A percentile compares a stretch with the other conserved stretches of the same genome.
phyloP scores from a whole-genome alignment of 2,888 invertebrate species.

The Piscicola geometra region DNA sequence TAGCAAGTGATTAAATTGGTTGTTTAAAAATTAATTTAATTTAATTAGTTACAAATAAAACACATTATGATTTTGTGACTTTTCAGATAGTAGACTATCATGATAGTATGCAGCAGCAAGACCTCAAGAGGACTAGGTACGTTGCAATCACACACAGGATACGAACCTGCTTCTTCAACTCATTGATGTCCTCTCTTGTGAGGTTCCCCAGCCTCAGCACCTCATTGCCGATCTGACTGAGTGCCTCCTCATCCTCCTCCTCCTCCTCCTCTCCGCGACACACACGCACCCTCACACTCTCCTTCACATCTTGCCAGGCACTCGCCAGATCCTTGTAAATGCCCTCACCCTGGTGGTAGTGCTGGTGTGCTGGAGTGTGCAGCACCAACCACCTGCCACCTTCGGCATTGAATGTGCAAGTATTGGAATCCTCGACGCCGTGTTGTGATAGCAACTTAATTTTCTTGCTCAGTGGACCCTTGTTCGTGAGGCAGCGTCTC shows the following conservation, averaged over 20 bases:
- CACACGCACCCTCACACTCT: neutral
- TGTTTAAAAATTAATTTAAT: no score
- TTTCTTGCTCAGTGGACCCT: conserved; percentile 1
- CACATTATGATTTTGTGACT: no score
- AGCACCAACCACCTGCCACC: neutral
- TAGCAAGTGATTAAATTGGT: no score
- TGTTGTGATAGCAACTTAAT: neutral
- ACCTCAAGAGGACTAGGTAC: no score
- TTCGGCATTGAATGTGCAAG: neutral
- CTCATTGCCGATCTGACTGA: conserved; percentile 21
- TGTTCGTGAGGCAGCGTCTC: neutral
- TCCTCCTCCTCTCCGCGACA: neutral
- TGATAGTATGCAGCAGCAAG: no score
- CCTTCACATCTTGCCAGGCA: neutral
- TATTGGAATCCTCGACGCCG: neutral
- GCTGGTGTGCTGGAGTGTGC: neutral
- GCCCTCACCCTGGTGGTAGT: neutral
- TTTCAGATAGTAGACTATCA: no score
- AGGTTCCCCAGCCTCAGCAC: conserved; percentile 20
- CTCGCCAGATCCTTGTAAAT: neutral
- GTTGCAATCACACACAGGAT: no score
- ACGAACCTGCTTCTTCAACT: conserved; percentile 23
- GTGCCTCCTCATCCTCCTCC: conserved; percentile 9
- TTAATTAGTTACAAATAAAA: no score
- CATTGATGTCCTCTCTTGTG: conserved; percentile 14